These are phyloP conservation scores for Ethmia dodecea DNA, from an alignment of 2,888 invertebrate genomes.

Conservation along the genomic window DNA sequence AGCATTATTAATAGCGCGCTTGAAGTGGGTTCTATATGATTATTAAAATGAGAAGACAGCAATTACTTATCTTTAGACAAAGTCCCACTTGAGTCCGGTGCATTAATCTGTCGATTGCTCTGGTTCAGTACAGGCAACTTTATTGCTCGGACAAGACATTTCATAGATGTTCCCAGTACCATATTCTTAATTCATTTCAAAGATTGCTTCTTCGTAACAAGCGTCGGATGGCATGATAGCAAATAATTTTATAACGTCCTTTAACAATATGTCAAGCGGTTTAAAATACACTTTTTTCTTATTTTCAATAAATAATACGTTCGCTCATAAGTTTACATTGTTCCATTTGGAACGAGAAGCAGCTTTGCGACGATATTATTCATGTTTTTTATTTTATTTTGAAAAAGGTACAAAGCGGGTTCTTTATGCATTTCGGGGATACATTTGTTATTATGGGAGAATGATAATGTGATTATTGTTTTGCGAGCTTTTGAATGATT, in stretches of 20 bases:
- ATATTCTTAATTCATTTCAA: constrained; percentile 46
- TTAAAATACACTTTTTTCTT: constrained; percentile 56
- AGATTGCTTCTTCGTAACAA: constrained; percentile 58
- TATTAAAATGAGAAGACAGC: constrained; percentile 64
- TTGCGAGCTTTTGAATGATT: constrained; percentile 67
- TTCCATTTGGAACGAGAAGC: constrained; percentile 57
- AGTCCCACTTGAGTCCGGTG: too few relatives aligned
- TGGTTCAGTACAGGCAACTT: constrained; percentile 19
- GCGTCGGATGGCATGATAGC: constrained; percentile 69
- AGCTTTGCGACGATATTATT: constrained; percentile 62
- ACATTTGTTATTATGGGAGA: constrained; percentile 73
- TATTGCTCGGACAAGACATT: constrained; percentile 40
- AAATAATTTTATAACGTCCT: constrained; percentile 73
- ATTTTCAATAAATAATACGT: constrained; percentile 67
- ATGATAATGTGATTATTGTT: constrained; percentile 77
- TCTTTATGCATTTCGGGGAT: constrained; percentile 69
- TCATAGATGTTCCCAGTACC: constrained; percentile 36
- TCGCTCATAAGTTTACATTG: constrained; percentile 72
- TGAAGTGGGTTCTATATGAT: constrained; percentile 55
- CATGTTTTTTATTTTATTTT: constrained; percentile 45
- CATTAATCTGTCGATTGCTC: constrained; percentile 10
- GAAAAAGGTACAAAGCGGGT: constrained; percentile 55
- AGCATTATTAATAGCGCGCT: constrained; percentile 70
- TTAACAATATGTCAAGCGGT: constrained; percentile 72
- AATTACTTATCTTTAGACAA: constrained; percentile 55